Evolutionary conservation across 2,888 invertebrate genomes (phyloP).

Genomic region (Drosophila rellima): DNA sequence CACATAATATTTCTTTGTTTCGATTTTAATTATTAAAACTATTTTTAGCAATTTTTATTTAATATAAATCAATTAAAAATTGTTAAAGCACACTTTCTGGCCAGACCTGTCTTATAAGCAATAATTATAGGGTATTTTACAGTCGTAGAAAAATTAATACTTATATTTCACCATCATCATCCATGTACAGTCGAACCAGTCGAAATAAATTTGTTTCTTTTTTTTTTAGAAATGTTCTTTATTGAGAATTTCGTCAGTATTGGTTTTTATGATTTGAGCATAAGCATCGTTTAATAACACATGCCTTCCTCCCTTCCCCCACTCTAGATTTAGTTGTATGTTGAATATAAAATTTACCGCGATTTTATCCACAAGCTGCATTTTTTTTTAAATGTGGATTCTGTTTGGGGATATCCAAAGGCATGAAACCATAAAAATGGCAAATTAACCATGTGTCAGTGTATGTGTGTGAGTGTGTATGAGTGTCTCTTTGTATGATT

Average conservation of each 20-base stretch:
- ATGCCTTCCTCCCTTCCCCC: not conserved
- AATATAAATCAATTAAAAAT: not conserved
- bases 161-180: not conserved
- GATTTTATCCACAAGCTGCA: conserved; percentile 7
- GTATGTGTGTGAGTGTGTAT: conserved; percentile 31
- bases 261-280: conserved; percentile 10
- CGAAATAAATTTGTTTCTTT: not conserved
- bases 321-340: not conserved
- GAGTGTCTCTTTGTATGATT: not conserved
- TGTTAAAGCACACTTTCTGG: conserved; percentile 1
- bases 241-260: not conserved
- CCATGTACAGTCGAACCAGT: not conserved
- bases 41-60: not conserved
- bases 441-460: conserved; percentile 77
- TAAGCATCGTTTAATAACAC: conserved; percentile 1
- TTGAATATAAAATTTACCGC: conserved; percentile 21
- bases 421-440: conserved; percentile 84
- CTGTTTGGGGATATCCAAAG: conserved; percentile 50
- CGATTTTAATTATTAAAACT: no score
- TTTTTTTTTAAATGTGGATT: conserved; percentile 11
- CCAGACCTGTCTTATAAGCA: not conserved
- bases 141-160: not conserved
- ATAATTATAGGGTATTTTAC: conserved; percentile 3
- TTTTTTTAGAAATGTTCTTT: not conserved
- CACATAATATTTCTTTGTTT: no score